Base-by-base conservation (phyloP, 37 sponge, comb jelly and placozoan species). In the Beroe ovata region DNA sequence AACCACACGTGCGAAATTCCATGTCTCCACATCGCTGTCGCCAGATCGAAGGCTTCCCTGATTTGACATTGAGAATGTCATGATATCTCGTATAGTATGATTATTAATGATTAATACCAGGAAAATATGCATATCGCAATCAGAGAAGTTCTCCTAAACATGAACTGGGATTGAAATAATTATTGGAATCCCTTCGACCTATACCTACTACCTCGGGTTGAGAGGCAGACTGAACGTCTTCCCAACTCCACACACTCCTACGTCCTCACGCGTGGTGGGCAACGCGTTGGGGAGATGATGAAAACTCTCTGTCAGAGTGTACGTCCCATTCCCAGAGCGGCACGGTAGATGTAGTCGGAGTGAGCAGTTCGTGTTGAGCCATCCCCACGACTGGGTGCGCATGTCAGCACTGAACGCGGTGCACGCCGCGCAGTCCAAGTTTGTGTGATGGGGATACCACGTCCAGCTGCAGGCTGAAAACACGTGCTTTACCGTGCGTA, bases 391-490 rank as follows among this genome's bases (percentile, higher is more conserved):
- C 84, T 36, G 19, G 0, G 84, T 40, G 42, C 4, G 35, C 28
- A 21, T 33, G 25, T 77, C 84, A 33, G 33, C 8, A 4, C 11
- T 1, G 84, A 77, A 77, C 16, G 84, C 41, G 28, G 84, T 77
- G 54, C 84, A 77, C 1, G 54, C 84, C 25, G 54, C 19, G 25
- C 84, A 77, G 54, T 38, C 25, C n/a, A 21, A 1, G 47, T 77
- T 77, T 3, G 35, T 14, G 54, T 77, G 41, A 54, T 77, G 84
- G 47, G 84, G 84, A 6, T 42, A 41, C 84, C 84, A 77, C 16
- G 84, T 77, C 84, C 84, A 77, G 47, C 84, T 77, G 28, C 84
- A 77, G n/a, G 36, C 84, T 77, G 84, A 77, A 1, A 28, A 62
- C n/a, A n/a, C n/a, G n/a, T n/a, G 59, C 11, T n/a, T n/a, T n/a